Evolutionary conservation across 2,113 vertebrate genomes (phyloP), one percentile per base, ranked within the genome.

Genomic region (Sturnira hondurensis): DNA sequence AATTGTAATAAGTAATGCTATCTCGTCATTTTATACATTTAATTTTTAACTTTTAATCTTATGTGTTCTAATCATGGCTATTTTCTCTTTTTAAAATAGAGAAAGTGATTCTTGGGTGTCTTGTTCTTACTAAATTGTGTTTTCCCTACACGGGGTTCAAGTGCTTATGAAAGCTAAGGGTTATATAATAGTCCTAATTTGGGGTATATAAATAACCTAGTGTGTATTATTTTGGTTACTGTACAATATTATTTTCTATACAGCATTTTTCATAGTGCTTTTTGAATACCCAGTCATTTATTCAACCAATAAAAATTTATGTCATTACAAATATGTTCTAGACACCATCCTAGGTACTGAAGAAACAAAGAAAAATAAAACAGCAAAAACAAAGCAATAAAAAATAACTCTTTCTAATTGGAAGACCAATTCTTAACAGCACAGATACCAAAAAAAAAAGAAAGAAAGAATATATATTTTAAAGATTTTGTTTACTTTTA

Each of bases 81-180:
- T 5, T 89, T 68, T 77, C 7, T 58, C 7, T 52, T 56, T 65
- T 28, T 65, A 24, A 70, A 61, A 61, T 11, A 26, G 58, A 61
- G 2, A 50, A 52, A n/a, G 0, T 20, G 6, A 47, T 56, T 54
- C 4, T 5, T 84, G 7, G 5, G 24, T 91, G 1, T 70, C 8
- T 63, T 54, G 13, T 1, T 52, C 7, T 13, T 58, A 70, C 3
- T 84, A 80, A 86, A 63, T 24, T 38, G 0, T 73, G 3, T 4
- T 41, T 41, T 4, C 1, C 47, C 17, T 58, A 38, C 0, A 0
- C 28, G 33, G 2, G 5, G 1, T 24, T 65, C 13, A 63, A 70
- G 2, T 74, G 0, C 14, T 80, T 71, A 45, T 74, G 36, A 87
- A 52, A 28, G 13, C 5, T 86, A 33, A n/a, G 2, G 22, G 10